phyloP scores from a whole-genome alignment of 2,797 vertebrate genomes.

The Enteromius thamalakanensis region DNA sequence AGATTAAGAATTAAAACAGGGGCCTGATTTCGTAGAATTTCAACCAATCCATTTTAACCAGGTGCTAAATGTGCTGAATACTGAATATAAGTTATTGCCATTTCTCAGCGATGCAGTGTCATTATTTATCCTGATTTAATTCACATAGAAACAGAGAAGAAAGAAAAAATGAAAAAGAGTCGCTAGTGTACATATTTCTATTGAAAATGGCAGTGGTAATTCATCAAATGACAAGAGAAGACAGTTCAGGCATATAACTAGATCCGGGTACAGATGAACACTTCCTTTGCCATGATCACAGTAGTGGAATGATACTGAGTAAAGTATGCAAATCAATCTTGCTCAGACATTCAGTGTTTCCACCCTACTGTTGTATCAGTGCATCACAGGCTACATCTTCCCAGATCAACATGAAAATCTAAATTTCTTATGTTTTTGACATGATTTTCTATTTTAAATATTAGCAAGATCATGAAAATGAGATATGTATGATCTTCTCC shows the following conservation, averaged over 20 bases:
- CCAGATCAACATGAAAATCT: background rate
- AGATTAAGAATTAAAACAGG: background rate
- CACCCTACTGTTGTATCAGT: conserved; percentile 19
- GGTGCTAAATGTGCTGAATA: background rate
- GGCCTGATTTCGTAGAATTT: background rate
- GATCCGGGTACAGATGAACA: background rate
- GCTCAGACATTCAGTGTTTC: background rate
- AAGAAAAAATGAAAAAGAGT: background rate
- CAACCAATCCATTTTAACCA: background rate
- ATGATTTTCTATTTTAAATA: background rate
- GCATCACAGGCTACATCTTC: background rate
- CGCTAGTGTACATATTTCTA: conserved; percentile 6
- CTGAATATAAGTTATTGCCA: background rate
- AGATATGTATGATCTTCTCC: conserved; percentile 6
- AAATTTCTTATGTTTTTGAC: background rate
- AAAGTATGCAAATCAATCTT: background rate
- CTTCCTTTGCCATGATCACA: background rate
- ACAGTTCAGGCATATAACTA: background rate
- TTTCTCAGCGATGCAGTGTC: background rate
- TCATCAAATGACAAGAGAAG: conserved; percentile 3
- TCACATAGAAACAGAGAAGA: background rate
- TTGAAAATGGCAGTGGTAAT: background rate
- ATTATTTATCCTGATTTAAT: background rate
- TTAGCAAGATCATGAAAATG: background rate
- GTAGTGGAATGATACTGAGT: background rate